These are phyloP conservation scores for Baccha elongata DNA, from an alignment of 2,888 invertebrate species.

Conservation along the genomic window DNA sequence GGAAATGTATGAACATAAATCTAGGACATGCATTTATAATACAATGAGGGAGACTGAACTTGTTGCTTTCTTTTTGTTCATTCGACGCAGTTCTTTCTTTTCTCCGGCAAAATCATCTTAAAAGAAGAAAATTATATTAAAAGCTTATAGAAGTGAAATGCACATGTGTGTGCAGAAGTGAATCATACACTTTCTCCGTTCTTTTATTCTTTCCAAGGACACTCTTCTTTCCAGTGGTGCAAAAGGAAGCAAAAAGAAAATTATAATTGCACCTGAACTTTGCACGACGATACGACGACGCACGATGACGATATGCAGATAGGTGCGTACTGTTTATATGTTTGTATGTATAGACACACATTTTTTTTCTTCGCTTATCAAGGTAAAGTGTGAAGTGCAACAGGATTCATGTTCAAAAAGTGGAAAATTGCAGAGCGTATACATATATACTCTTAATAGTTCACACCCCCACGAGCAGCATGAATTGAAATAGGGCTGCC, in stretches of 20 bases:
- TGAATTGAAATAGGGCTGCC: constrained; percentile 30
- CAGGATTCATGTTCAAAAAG: constrained; percentile 59
- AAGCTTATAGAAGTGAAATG: constrained; percentile 40
- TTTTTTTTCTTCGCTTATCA: neutral
- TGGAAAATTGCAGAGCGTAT: constrained; percentile 61
- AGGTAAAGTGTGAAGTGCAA: constrained; percentile 66
- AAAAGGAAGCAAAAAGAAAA: constrained; percentile 28
- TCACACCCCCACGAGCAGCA: constrained; percentile 13
- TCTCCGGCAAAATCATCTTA: constrained; percentile 34
- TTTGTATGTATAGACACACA: neutral
- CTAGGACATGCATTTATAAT: constrained; percentile 31
- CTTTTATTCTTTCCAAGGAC: constrained; percentile 64
- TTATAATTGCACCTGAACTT: constrained; percentile 68
- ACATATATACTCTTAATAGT: constrained; percentile 36
- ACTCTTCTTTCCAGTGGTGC: constrained; percentile 18
- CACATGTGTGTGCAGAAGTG: constrained; percentile 4
- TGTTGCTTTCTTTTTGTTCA: constrained; percentile 37
- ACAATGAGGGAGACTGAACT: neutral
- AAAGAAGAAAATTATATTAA: constrained; percentile 70
- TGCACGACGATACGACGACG: neutral
- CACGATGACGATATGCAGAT: constrained; percentile 28
- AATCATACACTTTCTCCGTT: constrained; percentile 28
- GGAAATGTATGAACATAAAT: constrained; percentile 15
- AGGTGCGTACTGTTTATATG: neutral
- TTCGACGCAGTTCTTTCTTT: constrained; percentile 33